A percentile compares a stretch with the other conserved stretches of the same genome.
Conservation (phyloP, 2,888 invertebrate species). For the Hirtodrosophila trivittata region DNA sequence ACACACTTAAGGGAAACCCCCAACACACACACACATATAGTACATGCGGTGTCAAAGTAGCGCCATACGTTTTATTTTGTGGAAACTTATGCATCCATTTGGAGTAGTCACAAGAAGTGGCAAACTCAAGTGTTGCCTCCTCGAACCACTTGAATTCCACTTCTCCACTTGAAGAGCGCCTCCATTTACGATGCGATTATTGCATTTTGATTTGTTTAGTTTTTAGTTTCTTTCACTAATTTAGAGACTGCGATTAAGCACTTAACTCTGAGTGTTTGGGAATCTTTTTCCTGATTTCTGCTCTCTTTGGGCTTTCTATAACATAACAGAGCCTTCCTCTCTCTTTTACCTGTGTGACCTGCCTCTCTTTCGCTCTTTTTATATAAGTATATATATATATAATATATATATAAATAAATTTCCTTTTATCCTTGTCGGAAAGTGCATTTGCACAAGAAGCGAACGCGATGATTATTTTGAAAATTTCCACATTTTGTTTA, state of each 20-base stretch:
- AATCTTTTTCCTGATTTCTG: background rate
- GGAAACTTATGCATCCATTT: conserved; percentile 17
- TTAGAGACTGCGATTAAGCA: too few relatives aligned
- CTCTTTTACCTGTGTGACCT: background rate
- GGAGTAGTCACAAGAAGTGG: conserved; percentile 29
- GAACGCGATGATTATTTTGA: conserved; percentile 49
- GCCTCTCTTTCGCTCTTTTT: conserved; percentile 3
- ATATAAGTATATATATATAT: conserved; percentile 3
- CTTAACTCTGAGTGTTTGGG: too few relatives aligned
- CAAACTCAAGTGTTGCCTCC: conserved; percentile 36
- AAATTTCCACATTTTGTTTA: conserved; percentile 53
- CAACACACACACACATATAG: background rate
- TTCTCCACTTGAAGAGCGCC: conserved; percentile 40
- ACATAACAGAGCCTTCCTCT: too few relatives aligned
- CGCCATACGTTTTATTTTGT: conserved; percentile 12
- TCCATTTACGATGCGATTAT: conserved; percentile 49
- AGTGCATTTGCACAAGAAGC: conserved; percentile 30
- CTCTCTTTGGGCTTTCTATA: conserved; percentile 6
- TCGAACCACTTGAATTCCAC: conserved; percentile 43
- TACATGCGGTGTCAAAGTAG: conserved; percentile 24
- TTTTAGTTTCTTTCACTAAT: conserved; percentile 10
- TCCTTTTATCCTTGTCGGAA: background rate
- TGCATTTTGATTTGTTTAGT: conserved; percentile 59
- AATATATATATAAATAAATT: conserved; percentile 2
- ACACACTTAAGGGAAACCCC: too few relatives aligned